A percentile compares a stretch with the other conserved stretches of the same genome.
phyloP scores from a whole-genome alignment of 2,797 vertebrate species.

The Rhodeus uyekii region DNA sequence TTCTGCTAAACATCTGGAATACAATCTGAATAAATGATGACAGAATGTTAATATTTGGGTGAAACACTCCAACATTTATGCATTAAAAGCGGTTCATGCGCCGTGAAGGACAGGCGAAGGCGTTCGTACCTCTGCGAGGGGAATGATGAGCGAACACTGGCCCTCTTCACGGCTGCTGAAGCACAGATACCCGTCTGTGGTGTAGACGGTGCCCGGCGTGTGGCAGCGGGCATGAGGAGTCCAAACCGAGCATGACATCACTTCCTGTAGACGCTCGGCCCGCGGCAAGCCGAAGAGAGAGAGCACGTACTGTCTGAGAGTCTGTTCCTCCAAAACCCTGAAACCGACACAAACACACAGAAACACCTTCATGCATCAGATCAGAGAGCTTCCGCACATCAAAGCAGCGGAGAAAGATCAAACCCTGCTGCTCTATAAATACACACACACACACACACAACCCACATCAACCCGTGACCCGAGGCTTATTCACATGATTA shows the following conservation, averaged over 20 bases:
- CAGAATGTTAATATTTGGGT: not conserved
- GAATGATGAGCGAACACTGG: conserved; percentile 85
- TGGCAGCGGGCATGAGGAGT: conserved; percentile 93
- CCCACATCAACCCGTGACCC: too few relatives aligned
- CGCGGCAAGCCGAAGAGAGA: conserved; percentile 91
- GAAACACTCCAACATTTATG: not conserved
- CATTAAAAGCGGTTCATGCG: not conserved
- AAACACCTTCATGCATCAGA: not conserved
- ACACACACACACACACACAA: not conserved
- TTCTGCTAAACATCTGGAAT: not conserved
- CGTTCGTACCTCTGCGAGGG: conserved; percentile 86
- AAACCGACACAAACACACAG: not conserved
- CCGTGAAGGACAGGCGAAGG: not conserved
- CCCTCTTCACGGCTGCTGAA: conserved; percentile 91
- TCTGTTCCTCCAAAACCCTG: conserved; percentile 91
- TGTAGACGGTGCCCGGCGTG: conserved; percentile 85
- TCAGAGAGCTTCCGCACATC: not conserved
- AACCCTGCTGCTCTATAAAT: conserved; percentile 3
- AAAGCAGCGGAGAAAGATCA: not conserved
- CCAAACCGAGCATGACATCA: conserved; percentile 88
- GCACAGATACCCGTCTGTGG: conserved; percentile 89
- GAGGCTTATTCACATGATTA: too few relatives aligned
- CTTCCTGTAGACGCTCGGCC: conserved; percentile 81
- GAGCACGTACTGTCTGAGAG: conserved; percentile 88
- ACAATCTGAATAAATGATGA: not conserved